Evolutionary conservation across 1,140 invertebrate species (phyloP).

Genomic region (Samia ricini): DNA sequence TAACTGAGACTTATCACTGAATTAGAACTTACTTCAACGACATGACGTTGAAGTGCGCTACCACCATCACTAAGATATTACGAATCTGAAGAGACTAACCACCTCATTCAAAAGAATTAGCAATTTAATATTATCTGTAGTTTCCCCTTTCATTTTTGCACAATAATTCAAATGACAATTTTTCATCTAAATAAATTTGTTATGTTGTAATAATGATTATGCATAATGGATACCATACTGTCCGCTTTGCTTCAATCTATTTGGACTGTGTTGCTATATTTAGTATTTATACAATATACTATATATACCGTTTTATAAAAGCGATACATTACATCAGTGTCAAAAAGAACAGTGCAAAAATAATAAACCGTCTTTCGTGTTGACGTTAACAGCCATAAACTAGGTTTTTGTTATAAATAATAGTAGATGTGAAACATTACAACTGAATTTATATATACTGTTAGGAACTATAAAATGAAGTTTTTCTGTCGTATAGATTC

Average conservation of each 20-base stretch:
- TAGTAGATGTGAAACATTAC: neutral
- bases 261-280: neutral
- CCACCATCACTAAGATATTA: no score
- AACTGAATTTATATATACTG: neutral
- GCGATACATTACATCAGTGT: slow-evolving; percentile 1
- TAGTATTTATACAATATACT: neutral
- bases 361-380: slow-evolving; percentile 8
- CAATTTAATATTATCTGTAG: no score
- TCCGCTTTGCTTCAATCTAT: neutral
- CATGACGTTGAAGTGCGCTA: no score
- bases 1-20: no score
- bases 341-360: slow-evolving; percentile 8
- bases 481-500: neutral
- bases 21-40: no score
- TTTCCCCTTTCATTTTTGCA: no score
- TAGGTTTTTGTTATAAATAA: slow-evolving; percentile 7
- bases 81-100: no score
- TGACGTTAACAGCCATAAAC: slow-evolving; percentile 13
- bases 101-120: no score
- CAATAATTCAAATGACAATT: no score
- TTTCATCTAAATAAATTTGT: no score
- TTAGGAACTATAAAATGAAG: neutral
- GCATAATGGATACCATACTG: neutral
- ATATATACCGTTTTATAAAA: neutral
- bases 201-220: neutral